These are phyloP conservation scores for Anaspis maculata DNA, from an alignment of 2,888 invertebrate species.

Conservation along the genomic window DNA sequence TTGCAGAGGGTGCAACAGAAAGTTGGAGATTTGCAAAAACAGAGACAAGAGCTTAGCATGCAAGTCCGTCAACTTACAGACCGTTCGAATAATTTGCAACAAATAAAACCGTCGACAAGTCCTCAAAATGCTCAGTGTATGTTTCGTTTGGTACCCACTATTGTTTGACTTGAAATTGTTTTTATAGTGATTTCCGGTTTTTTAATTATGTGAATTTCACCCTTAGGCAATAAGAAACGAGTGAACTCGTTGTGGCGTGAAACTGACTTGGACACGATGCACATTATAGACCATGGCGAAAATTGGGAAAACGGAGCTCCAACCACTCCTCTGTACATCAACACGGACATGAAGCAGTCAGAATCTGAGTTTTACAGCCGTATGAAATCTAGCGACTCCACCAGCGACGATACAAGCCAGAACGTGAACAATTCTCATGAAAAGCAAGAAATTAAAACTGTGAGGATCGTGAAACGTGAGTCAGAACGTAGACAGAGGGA, in stretches of 20 bases:
- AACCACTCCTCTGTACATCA: constrained; percentile 61
- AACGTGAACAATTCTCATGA: constrained; percentile 49
- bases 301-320: constrained; percentile 36
- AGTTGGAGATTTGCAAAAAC: constrained; percentile 77
- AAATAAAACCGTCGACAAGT: constrained; percentile 39
- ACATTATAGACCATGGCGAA: constrained; percentile 63
- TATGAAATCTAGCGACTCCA: constrained; percentile 45
- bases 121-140: too few species aligned
- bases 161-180: too few species aligned
- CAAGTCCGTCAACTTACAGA: constrained; percentile 80
- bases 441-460: constrained; percentile 86
- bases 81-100: constrained; percentile 63
- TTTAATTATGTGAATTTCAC: constrained; percentile 1
- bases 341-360: constrained; percentile 45
- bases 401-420: constrained; percentile 30
- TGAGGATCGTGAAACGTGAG: constrained; percentile 86
- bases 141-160: too few species aligned
- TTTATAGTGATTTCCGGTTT: not conserved
- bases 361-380: constrained; percentile 45
- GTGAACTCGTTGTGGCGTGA: constrained; percentile 74
- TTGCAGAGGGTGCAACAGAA: constrained; percentile 74
- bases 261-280: constrained; percentile 81
- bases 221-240: constrained; percentile 45
- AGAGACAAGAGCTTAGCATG: constrained; percentile 76
- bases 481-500: constrained; percentile 79